phyloP scores from a whole-genome alignment of 2,888 invertebrate genomes.

The Heliothis peltigera region DNA sequence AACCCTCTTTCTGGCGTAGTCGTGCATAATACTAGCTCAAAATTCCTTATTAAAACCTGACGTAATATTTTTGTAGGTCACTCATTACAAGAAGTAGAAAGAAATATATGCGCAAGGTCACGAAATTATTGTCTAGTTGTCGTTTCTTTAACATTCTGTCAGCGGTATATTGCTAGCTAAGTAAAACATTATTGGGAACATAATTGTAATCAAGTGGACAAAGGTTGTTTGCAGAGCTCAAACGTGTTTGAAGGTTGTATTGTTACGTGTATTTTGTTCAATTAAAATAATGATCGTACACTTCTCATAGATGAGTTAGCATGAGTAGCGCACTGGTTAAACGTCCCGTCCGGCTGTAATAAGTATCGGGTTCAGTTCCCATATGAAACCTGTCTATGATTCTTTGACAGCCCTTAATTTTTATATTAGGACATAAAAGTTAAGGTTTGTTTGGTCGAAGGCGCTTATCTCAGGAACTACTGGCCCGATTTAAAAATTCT shows the following conservation, averaged over 20 bases:
- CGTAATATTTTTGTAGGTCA: background rate
- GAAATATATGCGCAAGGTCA: background rate
- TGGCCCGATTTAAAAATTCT: no score
- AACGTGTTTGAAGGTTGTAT: constrained; percentile 1
- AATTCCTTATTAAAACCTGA: background rate
- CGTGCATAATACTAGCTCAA: no score
- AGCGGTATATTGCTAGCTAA: background rate
- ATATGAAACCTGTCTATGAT: no score
- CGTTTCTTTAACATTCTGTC: background rate
- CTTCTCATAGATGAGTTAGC: background rate
- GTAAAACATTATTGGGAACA: background rate
- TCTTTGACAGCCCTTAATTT: no score
- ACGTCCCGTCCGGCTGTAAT: no score
- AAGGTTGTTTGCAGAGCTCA: background rate
- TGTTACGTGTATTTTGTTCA: background rate
- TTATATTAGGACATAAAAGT: no score
- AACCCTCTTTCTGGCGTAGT: no score
- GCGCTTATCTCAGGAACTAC: no score
- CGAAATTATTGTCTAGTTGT: background rate
- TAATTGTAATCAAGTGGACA: background rate
- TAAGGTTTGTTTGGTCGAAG: no score
- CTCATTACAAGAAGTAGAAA: background rate
- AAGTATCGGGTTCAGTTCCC: no score
- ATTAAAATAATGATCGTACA: background rate
- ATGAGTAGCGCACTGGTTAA: no score